phyloP scores from a whole-genome alignment of 2,797 vertebrate species.

The Acrocephalus scirpaceus region DNA sequence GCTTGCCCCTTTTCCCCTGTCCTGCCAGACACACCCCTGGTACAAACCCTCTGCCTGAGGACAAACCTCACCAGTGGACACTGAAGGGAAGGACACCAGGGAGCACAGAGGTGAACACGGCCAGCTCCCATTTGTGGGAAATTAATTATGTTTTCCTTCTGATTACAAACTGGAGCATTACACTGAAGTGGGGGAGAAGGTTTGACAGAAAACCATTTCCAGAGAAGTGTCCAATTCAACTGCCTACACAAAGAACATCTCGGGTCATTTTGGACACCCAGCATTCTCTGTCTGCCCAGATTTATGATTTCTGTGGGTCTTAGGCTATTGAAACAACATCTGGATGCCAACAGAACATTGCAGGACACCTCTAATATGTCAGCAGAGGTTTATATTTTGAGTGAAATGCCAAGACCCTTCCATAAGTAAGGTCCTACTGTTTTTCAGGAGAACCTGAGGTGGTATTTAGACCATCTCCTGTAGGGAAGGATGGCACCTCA shows the following conservation, averaged over 20 bases:
- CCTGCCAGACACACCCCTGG: not conserved
- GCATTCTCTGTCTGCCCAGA: not conserved
- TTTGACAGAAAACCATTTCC: not conserved
- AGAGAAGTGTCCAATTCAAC: not conserved
- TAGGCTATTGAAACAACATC: not conserved
- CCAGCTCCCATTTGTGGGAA: not conserved
- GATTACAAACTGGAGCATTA: not conserved
- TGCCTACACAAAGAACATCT: not conserved
- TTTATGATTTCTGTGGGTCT: not conserved
- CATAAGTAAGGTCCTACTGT: accelerated
- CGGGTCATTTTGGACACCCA: not conserved
- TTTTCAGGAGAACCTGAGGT: not conserved
- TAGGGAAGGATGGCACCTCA: not conserved
- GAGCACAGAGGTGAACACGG: not conserved
- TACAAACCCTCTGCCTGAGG: not conserved
- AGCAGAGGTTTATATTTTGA: not conserved
- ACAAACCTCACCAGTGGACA: not conserved
- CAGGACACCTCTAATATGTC: not conserved
- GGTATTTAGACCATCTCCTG: not conserved
- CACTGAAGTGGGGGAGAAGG: not conserved
- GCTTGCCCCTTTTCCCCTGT: not conserved
- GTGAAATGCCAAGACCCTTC: not conserved
- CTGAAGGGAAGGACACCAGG: not conserved
- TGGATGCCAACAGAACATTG: not conserved
- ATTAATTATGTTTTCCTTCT: not conserved